These are phyloP conservation scores for Pyrrhosoma nymphula DNA, from an alignment of 2,888 invertebrate species.

Conservation along the genomic window DNA sequence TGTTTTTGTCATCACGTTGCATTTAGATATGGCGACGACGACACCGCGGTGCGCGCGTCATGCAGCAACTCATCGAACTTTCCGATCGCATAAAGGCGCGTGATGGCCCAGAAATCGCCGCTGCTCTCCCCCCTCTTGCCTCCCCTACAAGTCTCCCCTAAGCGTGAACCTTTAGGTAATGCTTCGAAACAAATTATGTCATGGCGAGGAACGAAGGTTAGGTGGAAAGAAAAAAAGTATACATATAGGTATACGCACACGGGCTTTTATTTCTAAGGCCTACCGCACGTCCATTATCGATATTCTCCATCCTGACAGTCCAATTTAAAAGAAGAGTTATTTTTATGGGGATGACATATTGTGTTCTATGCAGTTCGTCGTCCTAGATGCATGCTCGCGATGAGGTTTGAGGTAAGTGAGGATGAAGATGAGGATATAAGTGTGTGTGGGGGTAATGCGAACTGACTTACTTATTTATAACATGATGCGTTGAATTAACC, in stretches of 20 bases:
- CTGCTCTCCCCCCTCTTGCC: neutral
- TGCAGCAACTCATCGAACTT: neutral
- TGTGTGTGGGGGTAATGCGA: too few relatives aligned
- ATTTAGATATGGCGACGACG: neutral
- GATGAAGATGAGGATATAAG: too few relatives aligned
- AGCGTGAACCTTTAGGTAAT: neutral
- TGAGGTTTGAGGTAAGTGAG: too few relatives aligned
- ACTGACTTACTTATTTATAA: too few relatives aligned
- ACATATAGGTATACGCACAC: neutral
- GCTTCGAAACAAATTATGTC: neutral
- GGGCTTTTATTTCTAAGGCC: neutral
- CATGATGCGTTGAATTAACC: too few relatives aligned
- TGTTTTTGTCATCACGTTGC: neutral
- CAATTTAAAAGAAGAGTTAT: too few relatives aligned
- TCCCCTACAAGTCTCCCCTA: neutral
- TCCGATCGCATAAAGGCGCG: neutral
- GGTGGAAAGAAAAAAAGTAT: neutral
- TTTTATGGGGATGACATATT: too few relatives aligned
- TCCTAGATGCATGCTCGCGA: too few relatives aligned
- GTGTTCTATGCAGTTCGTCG: too few relatives aligned
- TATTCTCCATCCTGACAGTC: neutral
- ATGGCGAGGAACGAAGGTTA: neutral
- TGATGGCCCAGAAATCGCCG: neutral
- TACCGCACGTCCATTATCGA: neutral
- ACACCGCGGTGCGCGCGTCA: neutral